Base-by-base conservation (phyloP, 1,140 invertebrate genomes). In the Notospermus geniculatus region DNA sequence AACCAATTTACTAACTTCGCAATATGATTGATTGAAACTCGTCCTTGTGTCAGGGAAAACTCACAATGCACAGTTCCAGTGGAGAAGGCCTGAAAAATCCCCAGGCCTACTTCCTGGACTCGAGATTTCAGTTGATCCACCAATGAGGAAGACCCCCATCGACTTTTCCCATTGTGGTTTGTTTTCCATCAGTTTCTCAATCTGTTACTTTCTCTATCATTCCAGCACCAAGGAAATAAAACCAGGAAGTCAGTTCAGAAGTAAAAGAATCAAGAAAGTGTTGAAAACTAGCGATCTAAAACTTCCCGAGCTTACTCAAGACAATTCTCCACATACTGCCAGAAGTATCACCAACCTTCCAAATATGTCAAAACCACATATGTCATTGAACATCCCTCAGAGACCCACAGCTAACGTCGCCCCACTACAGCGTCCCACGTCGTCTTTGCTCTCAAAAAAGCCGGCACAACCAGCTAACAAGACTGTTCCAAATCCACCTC, bases 151-250 rank as follows among this genome's bases (percentile, higher is more conserved):
- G n/a, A n/a, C n/a, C n/a, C n/a, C n/a, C n/a, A n/a, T n/a, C n/a
- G n/a, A 63, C n/a, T 63, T 62, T 62, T n/a, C 17, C 27, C 17
- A 36, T 7, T n/a, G 27, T 2, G 27, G 28, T 5, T 32, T 15
- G 15, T 36, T 15, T 36, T 36, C 5, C 4, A 50, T 5, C 46
- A 19, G 64, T 68, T 59, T 29, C 32, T 64, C 46, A 61, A 15
- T 46, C 32, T 58, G 17, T 15, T 17, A 2, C 28, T 23, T 55
- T 55, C 36, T 61, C 23, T 52, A n/a, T n/a, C n/a, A 23, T 66
- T 65, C 29, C 83, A 92, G 91, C 82, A 91, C 92, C 70, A 88
- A 91, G 76, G 91, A 92, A 74, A 94, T 95, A 71, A 93, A 95
- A 84, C 86, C 90, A 63, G 91, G 91, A 80, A 89, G 90, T 74